Percentiles rank a stretch among this genome's conserved stretches.
Conservation (phyloP, 37 sponge, comb jelly and placozoan species). For the Eunapius fragilis region DNA sequence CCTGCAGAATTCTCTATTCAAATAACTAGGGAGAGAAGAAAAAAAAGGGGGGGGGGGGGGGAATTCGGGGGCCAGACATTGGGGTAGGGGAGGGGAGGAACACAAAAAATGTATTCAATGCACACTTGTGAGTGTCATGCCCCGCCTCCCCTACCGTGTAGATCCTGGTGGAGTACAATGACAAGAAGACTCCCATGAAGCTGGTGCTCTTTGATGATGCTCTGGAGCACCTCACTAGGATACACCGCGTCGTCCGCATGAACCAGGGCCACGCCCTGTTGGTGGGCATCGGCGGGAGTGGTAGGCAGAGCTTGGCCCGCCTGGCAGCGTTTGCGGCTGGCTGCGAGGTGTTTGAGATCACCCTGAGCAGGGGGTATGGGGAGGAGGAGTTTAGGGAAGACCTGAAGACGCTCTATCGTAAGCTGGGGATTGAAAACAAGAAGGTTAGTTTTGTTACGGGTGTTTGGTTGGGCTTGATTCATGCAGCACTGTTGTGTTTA, state of each 20-base stretch:
- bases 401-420: constrained; percentile 93
- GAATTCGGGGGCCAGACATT: no score
- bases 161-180: constrained; percentile 96
- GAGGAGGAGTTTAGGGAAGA: constrained; percentile 98
- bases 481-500: background rate
- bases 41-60: no score
- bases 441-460: constrained; percentile 36
- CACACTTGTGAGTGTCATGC: background rate
- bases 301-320: constrained; percentile 93
- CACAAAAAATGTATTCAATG: background rate
- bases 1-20: no score
- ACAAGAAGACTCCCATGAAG: constrained; percentile 88
- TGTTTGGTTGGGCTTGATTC: no score
- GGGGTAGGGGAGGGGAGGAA: no score
- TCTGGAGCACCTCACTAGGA: constrained; percentile 93
- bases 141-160: no score
- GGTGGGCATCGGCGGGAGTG: constrained; percentile 98
- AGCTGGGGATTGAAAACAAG: constrained; percentile 96
- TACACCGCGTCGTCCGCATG: constrained; percentile 96
- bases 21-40: no score
- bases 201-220: constrained; percentile 99
- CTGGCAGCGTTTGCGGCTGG: constrained; percentile 98
- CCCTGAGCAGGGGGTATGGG: constrained; percentile 94
- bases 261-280: constrained; percentile 94
- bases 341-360: constrained; percentile 98